Evolutionary conservation across 2,113 vertebrate species (phyloP), one percentile per base, ranked within the genome.

Genomic region (Petromus typicus): DNA sequence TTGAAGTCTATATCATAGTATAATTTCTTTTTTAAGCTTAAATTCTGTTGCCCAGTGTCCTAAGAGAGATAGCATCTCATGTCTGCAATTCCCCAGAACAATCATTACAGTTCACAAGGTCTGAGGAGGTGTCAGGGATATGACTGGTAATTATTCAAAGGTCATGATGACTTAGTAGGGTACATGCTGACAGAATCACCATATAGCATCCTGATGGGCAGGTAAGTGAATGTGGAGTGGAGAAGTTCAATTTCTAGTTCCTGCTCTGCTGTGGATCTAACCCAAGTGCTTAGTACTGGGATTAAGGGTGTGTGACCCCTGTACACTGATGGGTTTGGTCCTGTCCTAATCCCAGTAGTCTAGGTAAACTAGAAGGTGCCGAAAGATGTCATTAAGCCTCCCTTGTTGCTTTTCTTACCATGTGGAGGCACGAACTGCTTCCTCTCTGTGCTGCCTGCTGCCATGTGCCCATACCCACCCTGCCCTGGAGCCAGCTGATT

Each of bases 231-330:
- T 7, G 2, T 17, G n/a, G 69, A 56, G 17, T 69, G 27, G 84
- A 34, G 34, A 86, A 86, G 91, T 91, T 20, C 0, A 78, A 17
- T 78, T 96, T 94, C 54, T 56, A 40, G 2, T 80, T 92, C n/a
- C 3, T 78, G 3, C 7, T 16, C 4, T 88, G 25, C 17, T 25
- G 27, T 23, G 71, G 57, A 59, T 40, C 23, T 23, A 87, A 45
- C 22, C 9, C 30, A 17, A 57, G 56, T 57, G 56, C 17, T 4
- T 57, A 17, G 5, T 57, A 17, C 56, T 57, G 56, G 56, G 56
- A 3, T 57, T 57, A 57, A 57, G 56, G 17, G 5, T 20, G 17
- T 57, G 3, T 57, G 56, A 57, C 17, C 16, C 17, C 56, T 20
- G 56, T 57, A 20, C 56, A 57, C 17, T 57, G 56, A 17, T 57